Base-by-base conservation (phyloP, 2,797 vertebrate species). In the Todus mexicanus region DNA sequence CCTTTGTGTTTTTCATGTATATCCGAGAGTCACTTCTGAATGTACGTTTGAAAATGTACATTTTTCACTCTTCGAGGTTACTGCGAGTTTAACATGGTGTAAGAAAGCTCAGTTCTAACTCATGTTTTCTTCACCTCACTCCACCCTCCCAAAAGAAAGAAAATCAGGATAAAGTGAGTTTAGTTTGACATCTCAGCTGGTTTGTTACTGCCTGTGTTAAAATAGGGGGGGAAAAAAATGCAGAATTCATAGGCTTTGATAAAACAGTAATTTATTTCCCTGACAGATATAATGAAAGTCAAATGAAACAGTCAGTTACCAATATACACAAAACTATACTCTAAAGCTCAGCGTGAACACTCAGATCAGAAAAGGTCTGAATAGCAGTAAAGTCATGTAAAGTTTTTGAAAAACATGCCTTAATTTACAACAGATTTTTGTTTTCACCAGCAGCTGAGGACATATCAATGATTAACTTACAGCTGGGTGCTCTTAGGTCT, bases 351-450 rank as follows among this genome's bases (percentile, higher is more conserved):
- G 47, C 56, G n/a, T 68, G 65, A 83, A 12, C 66, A 70, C n/a
- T 89, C 54, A 78, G 78, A 89, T 75, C 64, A 83, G 63, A 83
- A 29, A 84, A 12, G 27, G 33, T 21, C 48, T 81, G 70, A 83
- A 89, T 11, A 93, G 37, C 0, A 1, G 37, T 56, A 77, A 87
- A 94, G 79, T 83, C 89, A 94, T 17, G 26, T 93, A 91, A 94
- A 84, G 22, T 42, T 59, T 21, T 42, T 53, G 83, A 92, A 78
- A 73, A n/a, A n/a, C n/a, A 25, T 45, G 12, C 59, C 93, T 89
- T 94, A 92, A 94, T 95, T 90, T 95, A 48, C 73, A 94, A 86
- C 84, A 96, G 94, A 88, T 88, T 92, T 95, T 91, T 94, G 59
- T 92, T 91, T 95, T 93, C 61, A 88, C 59, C 43, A 88, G 38